These are phyloP conservation scores for Hymenochirus boettgeri DNA, from an alignment of 2,113 vertebrate genomes.

Conservation along the genomic window DNA sequence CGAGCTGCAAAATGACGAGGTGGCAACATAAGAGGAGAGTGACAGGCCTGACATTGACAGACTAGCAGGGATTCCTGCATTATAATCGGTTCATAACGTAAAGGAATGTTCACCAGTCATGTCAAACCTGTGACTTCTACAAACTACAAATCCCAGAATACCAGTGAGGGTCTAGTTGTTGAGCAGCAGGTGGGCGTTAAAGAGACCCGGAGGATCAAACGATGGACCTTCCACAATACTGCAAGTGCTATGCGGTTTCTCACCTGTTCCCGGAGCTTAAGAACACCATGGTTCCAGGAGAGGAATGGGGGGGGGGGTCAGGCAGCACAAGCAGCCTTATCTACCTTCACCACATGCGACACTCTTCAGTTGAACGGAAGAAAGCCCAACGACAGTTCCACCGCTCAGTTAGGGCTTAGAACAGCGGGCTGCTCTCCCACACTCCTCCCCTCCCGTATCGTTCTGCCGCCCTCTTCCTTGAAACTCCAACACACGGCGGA, in stretches of 20 bases:
- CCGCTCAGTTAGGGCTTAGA: neutral
- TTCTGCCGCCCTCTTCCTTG: constrained; percentile 29
- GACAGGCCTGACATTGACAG: constrained; percentile 6
- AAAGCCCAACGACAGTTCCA: constrained; percentile 38
- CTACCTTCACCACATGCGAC: constrained; percentile 29
- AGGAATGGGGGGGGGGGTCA: constrained; percentile 2
- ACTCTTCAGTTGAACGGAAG: constrained; percentile 5
- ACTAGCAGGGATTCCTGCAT: neutral
- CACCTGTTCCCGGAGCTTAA: constrained; percentile 71
- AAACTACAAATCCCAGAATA: neutral
- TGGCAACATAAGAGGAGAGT: neutral
- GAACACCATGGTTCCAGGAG: constrained; percentile 60
- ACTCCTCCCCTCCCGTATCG: neutral
- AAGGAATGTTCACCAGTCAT: neutral
- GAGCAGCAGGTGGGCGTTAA: neutral
- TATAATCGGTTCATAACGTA: neutral
- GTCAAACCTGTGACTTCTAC: neutral
- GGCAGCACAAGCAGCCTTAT: constrained; percentile 28
- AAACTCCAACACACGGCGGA: constrained; percentile 28
- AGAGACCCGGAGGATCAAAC: too few relatives aligned
- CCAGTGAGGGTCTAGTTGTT: neutral
- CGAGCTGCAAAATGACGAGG: neutral
- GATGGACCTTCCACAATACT: neutral
- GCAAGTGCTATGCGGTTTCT: neutral
- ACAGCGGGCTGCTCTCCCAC: neutral